Conservation (phyloP, 2,888 invertebrate species). For the Drosophila kokeensis region DNA sequence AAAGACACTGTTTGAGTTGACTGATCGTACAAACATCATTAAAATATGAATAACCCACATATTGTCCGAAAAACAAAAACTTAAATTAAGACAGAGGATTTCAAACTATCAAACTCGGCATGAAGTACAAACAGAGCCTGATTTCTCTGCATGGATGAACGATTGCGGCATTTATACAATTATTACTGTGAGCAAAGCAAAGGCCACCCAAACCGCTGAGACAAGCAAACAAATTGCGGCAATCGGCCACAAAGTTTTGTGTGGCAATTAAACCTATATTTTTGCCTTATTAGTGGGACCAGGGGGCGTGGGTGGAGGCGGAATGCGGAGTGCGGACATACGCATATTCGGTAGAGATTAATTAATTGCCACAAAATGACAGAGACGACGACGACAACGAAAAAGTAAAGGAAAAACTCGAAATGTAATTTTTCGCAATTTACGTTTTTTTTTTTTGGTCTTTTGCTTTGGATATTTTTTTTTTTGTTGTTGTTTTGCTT, state of each 20-base stretch:
- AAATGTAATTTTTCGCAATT: conserved; percentile 69
- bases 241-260: conserved; percentile 24
- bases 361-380: conserved; percentile 77
- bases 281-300: conserved; percentile 20
- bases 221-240: conserved; percentile 58
- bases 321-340: conserved; percentile 34
- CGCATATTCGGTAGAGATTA: conserved; percentile 75
- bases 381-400: conserved; percentile 44
- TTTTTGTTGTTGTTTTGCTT: conserved; percentile 16
- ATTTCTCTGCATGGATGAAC: conserved; percentile 34
- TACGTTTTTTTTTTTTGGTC: conserved; percentile 19
- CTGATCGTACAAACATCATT: background rate
- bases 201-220: conserved; percentile 32
- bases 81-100: conserved; percentile 10
- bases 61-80: background rate
- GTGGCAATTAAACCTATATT: conserved; percentile 67
- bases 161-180: conserved; percentile 52
- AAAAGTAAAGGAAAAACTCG: conserved; percentile 52
- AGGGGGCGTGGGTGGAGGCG: conserved; percentile 17
- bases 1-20: background rate
- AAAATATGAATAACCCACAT: background rate
- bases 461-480: conserved; percentile 33
- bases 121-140: conserved; percentile 19
- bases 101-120: background rate
- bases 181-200: conserved; percentile 4